Evolutionary conservation across 1,140 invertebrate genomes (phyloP).

Genomic region (Neodiprion virginianus): DNA sequence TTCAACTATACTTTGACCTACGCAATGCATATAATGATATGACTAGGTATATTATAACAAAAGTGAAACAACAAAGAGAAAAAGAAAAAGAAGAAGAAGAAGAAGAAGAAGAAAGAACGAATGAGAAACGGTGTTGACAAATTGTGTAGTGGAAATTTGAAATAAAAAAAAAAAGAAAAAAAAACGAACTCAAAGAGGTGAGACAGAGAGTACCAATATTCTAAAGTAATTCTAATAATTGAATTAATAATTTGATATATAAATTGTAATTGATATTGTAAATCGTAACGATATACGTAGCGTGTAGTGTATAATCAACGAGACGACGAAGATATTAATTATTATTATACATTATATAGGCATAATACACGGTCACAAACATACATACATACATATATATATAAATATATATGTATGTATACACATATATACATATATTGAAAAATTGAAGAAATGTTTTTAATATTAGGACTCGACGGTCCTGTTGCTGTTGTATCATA

Average conservation of each 20-base stretch:
- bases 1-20: conserved; percentile 57
- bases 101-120: conserved; percentile 23
- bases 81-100: conserved; percentile 11
- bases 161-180: not conserved
- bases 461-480: conserved; percentile 38
- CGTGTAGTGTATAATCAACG: conserved; percentile 14
- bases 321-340: conserved; percentile 44
- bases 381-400: too few species aligned
- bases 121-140: conserved; percentile 25
- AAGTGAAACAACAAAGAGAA: conserved; percentile 11
- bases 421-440: conserved; percentile 39
- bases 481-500: conserved; percentile 48
- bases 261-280: conserved; percentile 57
- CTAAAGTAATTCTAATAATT: conserved; percentile 64
- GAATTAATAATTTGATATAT: conserved; percentile 62
- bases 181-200: conserved; percentile 30
- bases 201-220: conserved; percentile 61
- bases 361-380: too few species aligned
- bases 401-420: too few species aligned
- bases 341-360: conserved; percentile 17
- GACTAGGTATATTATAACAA: not conserved
- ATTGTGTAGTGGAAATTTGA: conserved; percentile 19
- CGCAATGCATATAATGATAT: conserved; percentile 3
- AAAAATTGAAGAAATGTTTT: conserved; percentile 46
- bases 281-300: conserved; percentile 44